phyloP scores from a whole-genome alignment of 2,113 vertebrate species.

The Tapirus terrestris region DNA sequence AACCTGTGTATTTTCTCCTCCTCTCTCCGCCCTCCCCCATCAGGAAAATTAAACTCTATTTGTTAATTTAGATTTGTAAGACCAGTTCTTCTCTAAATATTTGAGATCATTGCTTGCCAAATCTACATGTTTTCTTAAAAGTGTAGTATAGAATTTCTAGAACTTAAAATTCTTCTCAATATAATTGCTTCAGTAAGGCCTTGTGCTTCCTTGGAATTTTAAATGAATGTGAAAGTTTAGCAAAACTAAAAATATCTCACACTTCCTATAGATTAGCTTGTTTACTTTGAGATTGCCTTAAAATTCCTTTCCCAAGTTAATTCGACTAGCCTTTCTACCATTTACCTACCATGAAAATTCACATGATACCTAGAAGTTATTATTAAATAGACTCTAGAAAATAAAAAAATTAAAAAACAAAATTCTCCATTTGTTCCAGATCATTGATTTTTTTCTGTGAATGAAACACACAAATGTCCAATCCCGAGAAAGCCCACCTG shows the following conservation, averaged over 20 bases:
- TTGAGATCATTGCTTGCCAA: background rate
- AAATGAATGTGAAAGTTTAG: slow-evolving; percentile 22
- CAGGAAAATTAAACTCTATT: background rate
- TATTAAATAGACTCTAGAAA: background rate
- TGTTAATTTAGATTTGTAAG: background rate
- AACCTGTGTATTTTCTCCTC: background rate
- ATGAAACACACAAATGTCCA: slow-evolving; percentile 44
- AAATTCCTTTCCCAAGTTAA: background rate
- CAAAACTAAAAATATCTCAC: slow-evolving; percentile 44
- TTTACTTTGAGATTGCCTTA: slow-evolving; percentile 40
- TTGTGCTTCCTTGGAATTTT: background rate
- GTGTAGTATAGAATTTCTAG: background rate
- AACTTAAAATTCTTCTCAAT: background rate
- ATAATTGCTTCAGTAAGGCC: background rate
- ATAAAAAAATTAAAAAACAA: background rate
- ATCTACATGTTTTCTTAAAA: slow-evolving; percentile 3
- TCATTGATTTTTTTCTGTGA: background rate
- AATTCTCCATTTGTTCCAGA: background rate
- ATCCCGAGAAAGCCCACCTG: background rate
- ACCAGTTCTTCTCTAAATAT: background rate
- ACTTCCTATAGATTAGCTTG: slow-evolving; percentile 52
- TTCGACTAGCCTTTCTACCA: background rate
- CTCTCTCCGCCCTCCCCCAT: background rate
- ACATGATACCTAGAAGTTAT: background rate
- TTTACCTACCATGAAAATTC: background rate